Percentiles rank a stretch among this genome's conserved stretches.
Evolutionary conservation across 1,140 invertebrate species (phyloP).

Genomic region (Meteorus sp.): DNA sequence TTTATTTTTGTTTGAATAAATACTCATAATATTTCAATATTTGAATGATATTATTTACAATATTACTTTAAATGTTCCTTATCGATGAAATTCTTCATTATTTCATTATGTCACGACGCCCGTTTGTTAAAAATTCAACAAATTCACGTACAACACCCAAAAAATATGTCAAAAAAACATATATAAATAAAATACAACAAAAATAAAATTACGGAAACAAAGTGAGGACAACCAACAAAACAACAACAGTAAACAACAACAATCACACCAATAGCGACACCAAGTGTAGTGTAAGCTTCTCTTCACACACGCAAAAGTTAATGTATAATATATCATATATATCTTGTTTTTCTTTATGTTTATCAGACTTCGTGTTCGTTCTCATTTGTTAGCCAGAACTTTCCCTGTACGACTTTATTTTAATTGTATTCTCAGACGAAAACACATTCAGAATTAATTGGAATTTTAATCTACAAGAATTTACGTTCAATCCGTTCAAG

Average conservation of each 20-base stretch:
- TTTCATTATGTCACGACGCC: background rate
- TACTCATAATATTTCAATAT: background rate
- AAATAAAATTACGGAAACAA: constrained; percentile 24
- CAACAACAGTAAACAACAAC: constrained; percentile 35
- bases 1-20: background rate
- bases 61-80: background rate
- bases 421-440: background rate
- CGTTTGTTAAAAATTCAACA: constrained; percentile 14
- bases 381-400: constrained; percentile 41
- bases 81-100: background rate
- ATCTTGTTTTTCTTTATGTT: constrained; percentile 11
- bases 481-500: background rate
- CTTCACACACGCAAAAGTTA: constrained; percentile 57
- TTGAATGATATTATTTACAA: background rate
- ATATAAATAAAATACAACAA: constrained; percentile 2
- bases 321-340: too few species aligned
- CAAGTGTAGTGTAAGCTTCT: constrained; percentile 60
- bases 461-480: too few species aligned
- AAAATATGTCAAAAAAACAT: constrained; percentile 16
- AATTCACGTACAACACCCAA: constrained; percentile 54
- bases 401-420: background rate
- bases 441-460: too few species aligned
- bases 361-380: background rate
- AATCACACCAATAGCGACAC: constrained; percentile 57
- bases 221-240: constrained; percentile 39